Conservation (phyloP, 2,113 vertebrate species). For the Hippocampus barbouri region DNA sequence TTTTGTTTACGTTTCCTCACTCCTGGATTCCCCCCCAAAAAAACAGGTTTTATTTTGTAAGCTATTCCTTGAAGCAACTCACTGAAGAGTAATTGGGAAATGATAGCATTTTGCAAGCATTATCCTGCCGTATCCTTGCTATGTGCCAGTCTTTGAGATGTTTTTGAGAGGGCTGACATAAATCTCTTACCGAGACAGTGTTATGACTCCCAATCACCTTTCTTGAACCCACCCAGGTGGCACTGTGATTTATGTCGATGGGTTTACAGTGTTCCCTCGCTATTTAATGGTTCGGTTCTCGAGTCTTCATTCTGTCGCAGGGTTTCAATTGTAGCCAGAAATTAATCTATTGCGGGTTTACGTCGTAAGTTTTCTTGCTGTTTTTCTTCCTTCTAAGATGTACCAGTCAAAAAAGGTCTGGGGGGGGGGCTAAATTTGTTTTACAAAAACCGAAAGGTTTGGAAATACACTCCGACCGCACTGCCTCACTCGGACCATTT, state of each 20-base stretch:
- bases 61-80: neutral
- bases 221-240: constrained; percentile 30
- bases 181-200: constrained; percentile 27
- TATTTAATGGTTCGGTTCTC: neutral
- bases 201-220: constrained; percentile 38
- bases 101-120: neutral
- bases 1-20: constrained; percentile 10
- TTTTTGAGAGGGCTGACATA: constrained; percentile 16
- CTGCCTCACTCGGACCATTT: too few relatives aligned
- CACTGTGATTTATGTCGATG: constrained; percentile 31
- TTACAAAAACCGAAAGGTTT: too few relatives aligned
- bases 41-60: neutral
- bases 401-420: too few relatives aligned
- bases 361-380: too few relatives aligned
- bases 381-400: too few relatives aligned
- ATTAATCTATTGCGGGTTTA: too few relatives aligned
- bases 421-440: too few relatives aligned
- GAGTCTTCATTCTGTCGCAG: too few relatives aligned
- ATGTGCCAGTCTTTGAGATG: constrained; percentile 14
- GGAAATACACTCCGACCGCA: too few relatives aligned
- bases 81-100: neutral
- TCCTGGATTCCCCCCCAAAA: neutral
- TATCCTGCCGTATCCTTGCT: constrained; percentile 9
- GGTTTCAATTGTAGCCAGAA: too few relatives aligned
- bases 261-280: constrained; percentile 15